Evolutionary conservation across 2,888 invertebrate species (phyloP), one percentile per base, ranked within the genome.

Genomic region (Tetropium fuscum): DNA sequence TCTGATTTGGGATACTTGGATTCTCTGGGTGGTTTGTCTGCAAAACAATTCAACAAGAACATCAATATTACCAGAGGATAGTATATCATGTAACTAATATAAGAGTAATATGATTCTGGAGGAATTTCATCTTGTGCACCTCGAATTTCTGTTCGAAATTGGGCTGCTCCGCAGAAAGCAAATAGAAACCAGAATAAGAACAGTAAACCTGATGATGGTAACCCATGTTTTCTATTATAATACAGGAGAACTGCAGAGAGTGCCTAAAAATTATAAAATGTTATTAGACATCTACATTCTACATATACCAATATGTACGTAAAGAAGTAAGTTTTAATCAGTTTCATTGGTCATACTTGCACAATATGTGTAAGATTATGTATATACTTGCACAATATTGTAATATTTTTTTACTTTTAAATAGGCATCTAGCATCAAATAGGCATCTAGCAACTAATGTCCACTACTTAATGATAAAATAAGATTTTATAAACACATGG

Each of bases 121-220:
- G 79, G 75, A 8, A 80, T 75, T 1, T 74, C 59, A 49, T 82
- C 81, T 53, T 71, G 60, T 8, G 73, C 72, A 7, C 60, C 64
- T 8, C 76, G 66, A 34, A 82, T 78, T 78, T 90, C 88, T 13
- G 90, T 88, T 71, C 93, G 86, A 70, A 92, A 90, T 68, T 92
- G 90, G 0, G 93, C 85, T 58, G 90, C 83, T 1, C 93, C 93
- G 38, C 89, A 89, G 19, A 96, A 18, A 0, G 87, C 83, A 53
- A 94, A 80, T 0, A 95, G 76, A 13, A 96, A 83, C 97, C 97
- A 98, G 82, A 97, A 97, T 67, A 95, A 82, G 82, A 96, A 97
- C 58, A 95, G 84, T 48, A 94, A 86, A 2, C 97, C 98, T 2
- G 98, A 97, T 8, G 96, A 92, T 74, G 93, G 87, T 74, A 95